A percentile compares a stretch with the other conserved stretches of the same genome.
Evolutionary conservation across 2,113 vertebrate species (phyloP).

Genomic region (Rhombomys opimus): DNA sequence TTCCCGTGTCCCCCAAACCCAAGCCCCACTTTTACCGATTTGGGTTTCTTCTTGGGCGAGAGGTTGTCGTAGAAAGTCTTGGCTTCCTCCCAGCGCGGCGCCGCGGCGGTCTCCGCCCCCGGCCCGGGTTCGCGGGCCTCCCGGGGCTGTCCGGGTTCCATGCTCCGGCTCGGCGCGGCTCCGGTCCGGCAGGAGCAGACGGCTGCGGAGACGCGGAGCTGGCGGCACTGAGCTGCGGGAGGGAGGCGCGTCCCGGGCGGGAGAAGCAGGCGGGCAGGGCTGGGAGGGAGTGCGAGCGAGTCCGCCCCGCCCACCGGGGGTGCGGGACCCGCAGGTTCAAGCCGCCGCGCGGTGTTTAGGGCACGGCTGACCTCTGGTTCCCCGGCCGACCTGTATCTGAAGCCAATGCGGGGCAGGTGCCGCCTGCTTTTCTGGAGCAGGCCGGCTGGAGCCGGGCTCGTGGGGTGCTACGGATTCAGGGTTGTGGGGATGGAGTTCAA

Average conservation of each 20-base stretch:
- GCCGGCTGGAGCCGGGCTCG: not conserved
- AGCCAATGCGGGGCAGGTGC: not conserved
- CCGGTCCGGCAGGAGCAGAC: not conserved
- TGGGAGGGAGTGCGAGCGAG: not conserved
- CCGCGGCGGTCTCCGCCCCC: slow-evolving; percentile 56
- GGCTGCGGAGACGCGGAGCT: not conserved
- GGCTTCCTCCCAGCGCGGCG: slow-evolving; percentile 84
- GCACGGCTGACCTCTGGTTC: not conserved
- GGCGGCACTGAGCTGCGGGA: not conserved
- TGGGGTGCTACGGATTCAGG: not conserved
- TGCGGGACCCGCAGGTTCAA: not conserved
- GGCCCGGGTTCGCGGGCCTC: slow-evolving; percentile 62
- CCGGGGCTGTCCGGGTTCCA: slow-evolving; percentile 55
- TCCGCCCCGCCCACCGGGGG: not conserved
- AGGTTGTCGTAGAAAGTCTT: slow-evolving; percentile 87
- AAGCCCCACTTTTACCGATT: slow-evolving; percentile 84
- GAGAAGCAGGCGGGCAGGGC: slow-evolving; percentile 27
- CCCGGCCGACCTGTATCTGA: rapidly evolving
- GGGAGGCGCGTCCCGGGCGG: slow-evolving; percentile 64
- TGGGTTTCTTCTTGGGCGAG: slow-evolving; percentile 88
- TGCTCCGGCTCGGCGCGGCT: slow-evolving; percentile 54
- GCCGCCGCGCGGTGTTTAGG: not conserved
- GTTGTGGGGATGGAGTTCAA: not conserved
- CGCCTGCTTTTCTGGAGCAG: not conserved
- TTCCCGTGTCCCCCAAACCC: not conserved